phyloP scores from a whole-genome alignment of 2,888 invertebrate genomes.

The Yponomeuta cagnagella region DNA sequence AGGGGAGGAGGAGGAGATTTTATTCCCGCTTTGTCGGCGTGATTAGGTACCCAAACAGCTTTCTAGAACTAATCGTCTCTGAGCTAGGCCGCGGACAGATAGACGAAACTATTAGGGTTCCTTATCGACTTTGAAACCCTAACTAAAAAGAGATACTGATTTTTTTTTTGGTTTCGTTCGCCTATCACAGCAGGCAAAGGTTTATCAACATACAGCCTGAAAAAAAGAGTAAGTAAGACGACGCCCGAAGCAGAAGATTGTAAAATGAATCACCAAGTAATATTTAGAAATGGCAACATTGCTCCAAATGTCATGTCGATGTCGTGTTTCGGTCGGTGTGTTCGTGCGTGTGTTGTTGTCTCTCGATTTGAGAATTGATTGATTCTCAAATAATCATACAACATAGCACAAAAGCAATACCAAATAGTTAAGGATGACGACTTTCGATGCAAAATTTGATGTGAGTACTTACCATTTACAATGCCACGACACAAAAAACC shows the following conservation, averaged over 20 bases:
- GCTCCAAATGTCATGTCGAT: not conserved
- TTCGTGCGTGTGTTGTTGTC: not conserved
- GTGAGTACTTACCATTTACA: constrained; percentile 54
- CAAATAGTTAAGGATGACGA: constrained; percentile 43
- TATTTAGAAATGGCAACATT: not conserved
- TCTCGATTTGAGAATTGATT: not conserved
- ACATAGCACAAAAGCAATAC: constrained; percentile 19
- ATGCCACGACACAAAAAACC: not conserved
- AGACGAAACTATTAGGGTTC: too few species aligned
- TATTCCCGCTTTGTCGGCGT: too few species aligned
- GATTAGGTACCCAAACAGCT: too few species aligned
- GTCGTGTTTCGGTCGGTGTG: not conserved
- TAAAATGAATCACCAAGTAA: not conserved
- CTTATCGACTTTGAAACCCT: too few species aligned
- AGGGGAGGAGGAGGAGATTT: too few species aligned
- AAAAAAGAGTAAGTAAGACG: too few species aligned
- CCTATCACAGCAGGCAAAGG: too few species aligned
- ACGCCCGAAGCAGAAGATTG: not conserved
- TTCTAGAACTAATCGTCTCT: too few species aligned
- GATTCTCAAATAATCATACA: constrained; percentile 16
- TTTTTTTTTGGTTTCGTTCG: too few species aligned
- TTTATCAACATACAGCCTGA: too few species aligned
- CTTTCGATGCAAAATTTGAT: constrained; percentile 73
- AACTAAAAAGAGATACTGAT: too few species aligned
- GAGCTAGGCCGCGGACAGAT: too few species aligned